Percentiles rank a stretch among this genome's conserved stretches.
These are phyloP conservation scores for Drosophila auraria DNA, from an alignment of 1,140 invertebrate genomes.

Conservation along the genomic window DNA sequence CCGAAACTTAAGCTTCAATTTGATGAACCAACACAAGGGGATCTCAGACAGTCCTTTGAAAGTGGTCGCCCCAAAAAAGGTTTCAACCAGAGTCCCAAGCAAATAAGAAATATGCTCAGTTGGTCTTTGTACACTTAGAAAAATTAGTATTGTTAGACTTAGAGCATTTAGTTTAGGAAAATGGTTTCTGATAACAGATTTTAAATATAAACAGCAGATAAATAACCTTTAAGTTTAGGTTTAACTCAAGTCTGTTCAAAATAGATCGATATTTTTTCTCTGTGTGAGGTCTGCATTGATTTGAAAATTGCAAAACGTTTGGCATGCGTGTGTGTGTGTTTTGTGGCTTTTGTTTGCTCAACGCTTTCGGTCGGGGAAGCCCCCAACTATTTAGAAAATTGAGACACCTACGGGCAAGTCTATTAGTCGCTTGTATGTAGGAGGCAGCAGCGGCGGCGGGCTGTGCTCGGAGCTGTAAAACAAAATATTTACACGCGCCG, in stretches of 20 bases:
- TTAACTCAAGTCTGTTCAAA: not conserved
- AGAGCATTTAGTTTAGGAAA: no score
- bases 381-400: slow-evolving; percentile 80
- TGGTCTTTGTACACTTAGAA: not conserved
- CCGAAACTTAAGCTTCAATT: slow-evolving; percentile 71
- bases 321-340: slow-evolving; percentile 20
- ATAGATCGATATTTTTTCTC: not conserved
- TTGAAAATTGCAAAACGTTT: slow-evolving; percentile 62
- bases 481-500: slow-evolving; percentile 82
- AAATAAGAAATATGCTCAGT: slow-evolving; percentile 44
- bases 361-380: slow-evolving; percentile 16
- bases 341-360: slow-evolving; percentile 43
- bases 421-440: slow-evolving; percentile 57
- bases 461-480: slow-evolving; percentile 74
- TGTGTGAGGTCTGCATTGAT: slow-evolving; percentile 59
- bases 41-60: slow-evolving; percentile 56
- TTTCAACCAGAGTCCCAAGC: slow-evolving; percentile 49
- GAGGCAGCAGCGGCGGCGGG: slow-evolving; percentile 16
- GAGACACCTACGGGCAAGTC: slow-evolving; percentile 78
- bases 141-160: not conserved
- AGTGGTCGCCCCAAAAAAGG: slow-evolving; percentile 59
- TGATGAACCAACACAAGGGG: slow-evolving; percentile 66
- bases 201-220: no score
- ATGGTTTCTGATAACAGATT: no score
- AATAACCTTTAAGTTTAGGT: not conserved